A percentile compares a stretch with the other conserved stretches of the same genome.
phyloP scores from a whole-genome alignment of 2,113 vertebrate species.

The Chloropsis cyanopogon region DNA sequence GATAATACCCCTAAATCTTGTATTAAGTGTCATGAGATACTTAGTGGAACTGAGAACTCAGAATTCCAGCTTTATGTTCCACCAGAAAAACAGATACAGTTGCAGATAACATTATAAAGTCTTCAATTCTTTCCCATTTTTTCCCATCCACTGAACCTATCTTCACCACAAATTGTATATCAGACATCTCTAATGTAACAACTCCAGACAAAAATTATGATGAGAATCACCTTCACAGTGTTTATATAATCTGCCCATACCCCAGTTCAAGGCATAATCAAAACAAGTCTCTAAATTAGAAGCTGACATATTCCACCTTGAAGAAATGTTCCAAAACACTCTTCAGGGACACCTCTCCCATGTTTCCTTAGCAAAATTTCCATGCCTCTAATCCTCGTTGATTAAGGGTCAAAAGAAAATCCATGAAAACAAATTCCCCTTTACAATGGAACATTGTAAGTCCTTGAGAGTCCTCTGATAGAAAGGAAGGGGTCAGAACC shows the following conservation, averaged over 20 bases:
- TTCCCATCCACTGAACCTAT: not conserved
- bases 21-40: constrained; percentile 50
- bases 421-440: constrained; percentile 27
- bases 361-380: constrained; percentile 18
- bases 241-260: not conserved
- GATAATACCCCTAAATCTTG: constrained; percentile 60
- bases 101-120: constrained; percentile 23
- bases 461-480: not conserved
- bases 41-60: constrained; percentile 29
- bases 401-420: constrained; percentile 17
- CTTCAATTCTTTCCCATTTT: not conserved
- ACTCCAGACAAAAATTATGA: not conserved
- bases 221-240: not conserved
- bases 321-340: constrained; percentile 30
- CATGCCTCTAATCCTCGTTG: not conserved
- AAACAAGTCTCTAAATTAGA: constrained; percentile 13
- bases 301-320: not conserved
- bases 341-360: constrained; percentile 22
- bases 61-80: not conserved
- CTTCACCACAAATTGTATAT: not conserved
- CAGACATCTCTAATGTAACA: not conserved
- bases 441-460: not conserved
- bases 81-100: constrained; percentile 36
- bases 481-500: not conserved
- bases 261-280: not conserved